Percentiles rank a stretch among this genome's conserved stretches.
phyloP scores from a whole-genome alignment of 2,797 vertebrate genomes.

The Leptodactylus fallax region DNA sequence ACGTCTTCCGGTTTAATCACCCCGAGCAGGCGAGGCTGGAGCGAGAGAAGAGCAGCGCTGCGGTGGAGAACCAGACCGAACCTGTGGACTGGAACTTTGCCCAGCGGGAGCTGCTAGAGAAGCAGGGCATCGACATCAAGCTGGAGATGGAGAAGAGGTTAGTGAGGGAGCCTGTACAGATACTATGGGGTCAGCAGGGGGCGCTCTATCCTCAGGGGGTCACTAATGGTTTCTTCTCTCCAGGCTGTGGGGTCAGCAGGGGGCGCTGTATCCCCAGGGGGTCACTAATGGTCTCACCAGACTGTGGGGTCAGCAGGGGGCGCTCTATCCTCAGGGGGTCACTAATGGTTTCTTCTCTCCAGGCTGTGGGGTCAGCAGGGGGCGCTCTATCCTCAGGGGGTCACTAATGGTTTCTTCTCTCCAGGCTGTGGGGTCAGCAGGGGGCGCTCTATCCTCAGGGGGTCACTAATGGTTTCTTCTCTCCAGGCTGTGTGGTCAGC shows the following conservation, averaged over 20 bases:
- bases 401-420: not conserved
- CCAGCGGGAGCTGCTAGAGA: conserved; percentile 86
- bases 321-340: too few species aligned
- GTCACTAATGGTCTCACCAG: too few species aligned
- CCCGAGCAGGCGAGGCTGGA: conserved; percentile 88
- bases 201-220: not conserved
- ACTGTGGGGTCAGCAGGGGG: too few species aligned
- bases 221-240: too few species aligned
- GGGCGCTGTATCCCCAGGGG: not conserved
- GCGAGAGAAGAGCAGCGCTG: conserved; percentile 77
- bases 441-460: not conserved
- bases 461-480: too few species aligned
- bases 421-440: not conserved
- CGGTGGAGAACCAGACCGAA: conserved; percentile 79
- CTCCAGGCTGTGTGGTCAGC: too few species aligned
- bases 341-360: too few species aligned
- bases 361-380: not conserved
- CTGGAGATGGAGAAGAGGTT: conserved; percentile 91
- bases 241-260: not conserved
- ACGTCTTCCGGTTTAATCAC: conserved; percentile 91
- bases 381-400: not conserved
- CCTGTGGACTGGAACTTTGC: conserved; percentile 90
- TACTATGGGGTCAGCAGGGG: not conserved
- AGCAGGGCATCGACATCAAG: conserved; percentile 90
- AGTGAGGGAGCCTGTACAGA: not conserved